A percentile compares a stretch with the other conserved stretches of the same genome.
Evolutionary conservation across 1,140 invertebrate genomes (phyloP).

Genomic region (Bombus impatiens): DNA sequence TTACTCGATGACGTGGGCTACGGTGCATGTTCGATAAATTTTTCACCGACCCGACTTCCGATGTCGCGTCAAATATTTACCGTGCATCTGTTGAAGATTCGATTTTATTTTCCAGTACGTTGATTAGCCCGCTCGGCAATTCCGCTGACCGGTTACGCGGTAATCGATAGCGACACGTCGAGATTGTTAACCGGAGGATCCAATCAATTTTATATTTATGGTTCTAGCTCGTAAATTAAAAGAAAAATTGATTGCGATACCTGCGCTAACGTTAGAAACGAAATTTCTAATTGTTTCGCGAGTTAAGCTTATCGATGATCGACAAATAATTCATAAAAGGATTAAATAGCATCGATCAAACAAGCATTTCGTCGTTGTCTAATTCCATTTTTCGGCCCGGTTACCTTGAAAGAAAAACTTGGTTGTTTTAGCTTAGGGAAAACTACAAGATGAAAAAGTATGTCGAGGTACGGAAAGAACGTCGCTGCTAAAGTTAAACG

Average conservation of each 20-base stretch:
- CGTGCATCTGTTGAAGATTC: conserved; percentile 15
- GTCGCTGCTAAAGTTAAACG: no score
- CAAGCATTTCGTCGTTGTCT: no score
- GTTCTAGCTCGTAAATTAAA: not conserved
- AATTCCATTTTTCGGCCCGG: no score
- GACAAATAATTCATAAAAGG: no score
- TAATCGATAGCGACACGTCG: not conserved
- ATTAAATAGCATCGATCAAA: no score
- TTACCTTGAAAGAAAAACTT: no score
- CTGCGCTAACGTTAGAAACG: not conserved
- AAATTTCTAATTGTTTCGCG: not conserved
- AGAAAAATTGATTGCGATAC: not conserved
- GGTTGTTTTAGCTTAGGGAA: no score
- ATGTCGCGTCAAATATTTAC: conserved; percentile 11
- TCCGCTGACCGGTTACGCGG: not conserved
- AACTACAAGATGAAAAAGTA: no score
- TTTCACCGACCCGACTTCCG: not conserved
- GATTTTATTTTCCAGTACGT: conserved; percentile 12
- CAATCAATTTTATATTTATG: not conserved
- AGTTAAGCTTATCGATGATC: not conserved
- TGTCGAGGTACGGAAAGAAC: no score
- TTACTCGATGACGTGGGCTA: not conserved
- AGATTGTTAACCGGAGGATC: not conserved
- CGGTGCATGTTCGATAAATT: conserved; percentile 1
- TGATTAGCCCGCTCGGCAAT: not conserved